Evolutionary conservation across 2,888 invertebrate species (phyloP).

Genomic region (Caenorhabditis becei): DNA sequence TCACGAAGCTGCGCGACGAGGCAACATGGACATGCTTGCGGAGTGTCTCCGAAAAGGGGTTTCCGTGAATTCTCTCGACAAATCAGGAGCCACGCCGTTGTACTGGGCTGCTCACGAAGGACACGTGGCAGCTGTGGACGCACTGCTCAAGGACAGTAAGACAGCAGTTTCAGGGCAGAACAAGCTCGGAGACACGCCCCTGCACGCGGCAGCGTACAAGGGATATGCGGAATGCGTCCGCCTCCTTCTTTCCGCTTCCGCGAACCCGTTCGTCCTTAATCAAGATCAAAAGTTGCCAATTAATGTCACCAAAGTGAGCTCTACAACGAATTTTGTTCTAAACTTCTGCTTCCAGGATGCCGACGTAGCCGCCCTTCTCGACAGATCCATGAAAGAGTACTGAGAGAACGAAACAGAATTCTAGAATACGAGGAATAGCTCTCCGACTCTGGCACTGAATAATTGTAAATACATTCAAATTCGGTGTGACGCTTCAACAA

Average conservation of each 20-base stretch:
- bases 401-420: constrained; percentile 65
- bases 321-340: neutral
- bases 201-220: constrained; percentile 86
- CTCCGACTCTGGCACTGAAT: constrained; percentile 68
- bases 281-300: constrained; percentile 84
- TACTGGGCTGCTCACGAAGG: constrained; percentile 87
- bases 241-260: constrained; percentile 84
- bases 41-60: constrained; percentile 85
- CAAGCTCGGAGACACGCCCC: constrained; percentile 86
- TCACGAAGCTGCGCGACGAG: constrained; percentile 86
- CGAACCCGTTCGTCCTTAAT: constrained; percentile 84
- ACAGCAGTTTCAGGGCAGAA: constrained; percentile 84
- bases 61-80: constrained; percentile 86
- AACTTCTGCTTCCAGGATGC: constrained; percentile 54
- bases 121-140: constrained; percentile 84
- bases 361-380: constrained; percentile 67
- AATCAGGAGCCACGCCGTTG: constrained; percentile 86
- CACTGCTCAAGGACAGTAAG: constrained; percentile 84
- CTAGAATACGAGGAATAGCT: constrained; percentile 69
- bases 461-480: no score
- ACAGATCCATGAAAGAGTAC: constrained; percentile 65
- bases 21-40: constrained; percentile 85
- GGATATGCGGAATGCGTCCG: constrained; percentile 85
- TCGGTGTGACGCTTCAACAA: no score
- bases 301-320: constrained; percentile 84